Evolutionary conservation across 2,888 invertebrate genomes (phyloP).

Genomic region (Cataglyphis altisquamis): DNA sequence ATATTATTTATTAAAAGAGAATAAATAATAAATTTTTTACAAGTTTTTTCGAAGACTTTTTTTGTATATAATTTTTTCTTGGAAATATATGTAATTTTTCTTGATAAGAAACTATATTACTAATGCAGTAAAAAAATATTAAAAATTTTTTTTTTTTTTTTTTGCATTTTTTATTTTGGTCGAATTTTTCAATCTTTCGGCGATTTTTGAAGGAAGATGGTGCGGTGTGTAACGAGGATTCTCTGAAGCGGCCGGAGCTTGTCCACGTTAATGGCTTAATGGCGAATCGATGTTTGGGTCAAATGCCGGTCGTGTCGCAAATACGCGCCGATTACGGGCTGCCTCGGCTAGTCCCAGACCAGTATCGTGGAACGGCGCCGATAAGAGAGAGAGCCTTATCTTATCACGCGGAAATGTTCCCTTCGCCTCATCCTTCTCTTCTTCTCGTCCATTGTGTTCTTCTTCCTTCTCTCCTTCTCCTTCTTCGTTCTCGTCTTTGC

Average conservation of each 20-base stretch:
- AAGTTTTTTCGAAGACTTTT: no score
- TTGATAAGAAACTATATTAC: not conserved
- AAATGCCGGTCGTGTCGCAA: conserved; percentile 68
- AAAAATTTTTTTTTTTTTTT: not conserved
- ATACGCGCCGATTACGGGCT: conserved; percentile 58
- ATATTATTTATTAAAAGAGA: not conserved
- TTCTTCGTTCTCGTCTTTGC: conserved; percentile 33
- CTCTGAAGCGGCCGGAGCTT: conserved; percentile 34
- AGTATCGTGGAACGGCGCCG: conserved; percentile 71
- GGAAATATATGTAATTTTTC: not conserved
- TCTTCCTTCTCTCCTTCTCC: conserved; percentile 25
- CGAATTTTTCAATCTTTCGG: not conserved
- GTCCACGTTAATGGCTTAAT: conserved; percentile 80
- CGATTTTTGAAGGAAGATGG: conserved; percentile 37
- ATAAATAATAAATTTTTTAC: not conserved
- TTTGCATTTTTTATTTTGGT: not conserved
- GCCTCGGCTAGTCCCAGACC: conserved; percentile 43
- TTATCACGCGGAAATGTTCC: conserved; percentile 84
- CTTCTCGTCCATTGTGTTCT: conserved; percentile 53
- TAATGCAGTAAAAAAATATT: not conserved
- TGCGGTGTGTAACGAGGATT: conserved; percentile 34
- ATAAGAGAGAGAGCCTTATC: conserved; percentile 80
- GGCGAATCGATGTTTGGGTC: conserved; percentile 80
- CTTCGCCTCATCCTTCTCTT: conserved; percentile 73
- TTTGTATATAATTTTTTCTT: not conserved